phyloP scores from a whole-genome alignment of 2,888 invertebrate species.

The Aelia acuminata region DNA sequence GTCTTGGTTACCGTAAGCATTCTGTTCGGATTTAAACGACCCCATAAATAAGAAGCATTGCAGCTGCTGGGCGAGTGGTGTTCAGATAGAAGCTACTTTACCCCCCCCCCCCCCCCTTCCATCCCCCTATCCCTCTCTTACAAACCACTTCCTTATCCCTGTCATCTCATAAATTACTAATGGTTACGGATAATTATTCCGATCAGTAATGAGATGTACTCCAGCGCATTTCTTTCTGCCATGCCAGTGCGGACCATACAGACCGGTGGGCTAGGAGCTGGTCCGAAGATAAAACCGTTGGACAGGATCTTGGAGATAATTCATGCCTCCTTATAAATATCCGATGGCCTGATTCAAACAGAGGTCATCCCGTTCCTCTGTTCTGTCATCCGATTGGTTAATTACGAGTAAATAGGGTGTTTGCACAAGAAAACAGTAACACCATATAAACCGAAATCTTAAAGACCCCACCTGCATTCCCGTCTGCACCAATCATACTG shows the following conservation, averaged over 20 bases:
- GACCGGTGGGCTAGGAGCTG: not conserved
- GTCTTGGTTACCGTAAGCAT: not conserved
- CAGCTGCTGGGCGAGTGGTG: not conserved
- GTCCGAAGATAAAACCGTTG: not conserved
- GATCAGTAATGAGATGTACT: not conserved
- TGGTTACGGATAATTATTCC: conserved; percentile 5
- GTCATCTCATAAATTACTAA: not conserved
- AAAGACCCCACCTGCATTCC: no score
- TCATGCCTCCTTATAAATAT: not conserved
- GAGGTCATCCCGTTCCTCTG: not conserved
- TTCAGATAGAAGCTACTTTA: not conserved
- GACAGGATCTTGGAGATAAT: not conserved
- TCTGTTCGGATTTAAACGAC: conserved; percentile 11
- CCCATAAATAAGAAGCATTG: conserved; percentile 7
- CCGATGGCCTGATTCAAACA: not conserved
- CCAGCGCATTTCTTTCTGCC: not conserved
- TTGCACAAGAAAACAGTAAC: no score
- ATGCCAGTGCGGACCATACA: not conserved
- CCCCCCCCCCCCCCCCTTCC: not conserved
- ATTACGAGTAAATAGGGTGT: no score
- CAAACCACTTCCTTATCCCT: not conserved
- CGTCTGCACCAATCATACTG: no score
- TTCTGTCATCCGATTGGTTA: no score
- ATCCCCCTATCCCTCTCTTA: not conserved
- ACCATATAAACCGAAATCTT: no score